Base-by-base conservation (phyloP, 2,888 invertebrate genomes). In the Eurytoma adleriae region DNA sequence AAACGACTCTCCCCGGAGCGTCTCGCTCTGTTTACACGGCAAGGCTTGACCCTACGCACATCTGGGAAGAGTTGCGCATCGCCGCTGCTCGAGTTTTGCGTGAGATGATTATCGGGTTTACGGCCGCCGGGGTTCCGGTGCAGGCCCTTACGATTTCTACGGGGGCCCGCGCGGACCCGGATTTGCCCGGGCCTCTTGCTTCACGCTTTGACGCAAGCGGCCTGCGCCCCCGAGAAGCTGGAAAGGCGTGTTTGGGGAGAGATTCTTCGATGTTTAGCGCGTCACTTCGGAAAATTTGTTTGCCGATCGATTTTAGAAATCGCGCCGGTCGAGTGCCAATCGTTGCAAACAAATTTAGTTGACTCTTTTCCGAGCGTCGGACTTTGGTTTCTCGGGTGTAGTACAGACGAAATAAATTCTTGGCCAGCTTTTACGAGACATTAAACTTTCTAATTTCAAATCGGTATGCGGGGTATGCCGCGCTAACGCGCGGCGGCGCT, bases 61-160 rank as follows among this genome's bases (percentile, higher is more conserved):
- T 64, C 64, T 64, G n/a, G 48, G 20, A 62, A 67, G 78, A 61
- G 67, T 67, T 52, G 66, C 30, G 30, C 52, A 16, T n/a, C 27
- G 56, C 14, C 12, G 50, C 16, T 50, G 27, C 27, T 66, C 56
- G 62, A 73, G 61, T 73, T 73, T 73, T 64, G 59, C 73, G 68
- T 48, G 27, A 73, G 77, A 78, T 78, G 14, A 66, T 78, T 78
- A 78, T 78, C 71, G 27, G 48, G 13, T 12, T 78, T 78, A 71
- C 66, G 69, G 61, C 61, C 27, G 59, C 18, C n/a, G n/a, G n/a
- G 52, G 24, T 62, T 62, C 56, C 52, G 57, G 13, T 30, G 30
- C 30, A 2, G 3, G 3, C 30, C 4, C 30, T 30, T 30, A 3
- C 30, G 3, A 3, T 30, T 30, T 30, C 30, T 30, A 2, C 30